phyloP scores from a whole-genome alignment of 2,113 vertebrate species.

The Oreotrochilus melanogaster region DNA sequence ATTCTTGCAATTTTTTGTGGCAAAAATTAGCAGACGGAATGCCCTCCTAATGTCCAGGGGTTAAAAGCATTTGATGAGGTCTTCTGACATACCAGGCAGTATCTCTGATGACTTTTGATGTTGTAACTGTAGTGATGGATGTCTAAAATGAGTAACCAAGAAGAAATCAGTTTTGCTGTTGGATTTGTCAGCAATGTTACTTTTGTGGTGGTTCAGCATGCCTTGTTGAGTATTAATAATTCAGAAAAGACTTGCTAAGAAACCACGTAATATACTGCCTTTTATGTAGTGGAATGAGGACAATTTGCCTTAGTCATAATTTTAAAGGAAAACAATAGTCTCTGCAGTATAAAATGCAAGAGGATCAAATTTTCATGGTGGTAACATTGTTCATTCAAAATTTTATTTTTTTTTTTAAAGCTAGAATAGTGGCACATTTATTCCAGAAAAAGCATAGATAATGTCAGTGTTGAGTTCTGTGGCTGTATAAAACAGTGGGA shows the following conservation, averaged over 20 bases:
- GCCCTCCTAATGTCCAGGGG: not conserved
- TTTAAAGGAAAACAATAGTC: not conserved
- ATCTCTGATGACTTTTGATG: not conserved
- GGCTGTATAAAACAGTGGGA: slow-evolving; percentile 30
- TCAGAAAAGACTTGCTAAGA: not conserved
- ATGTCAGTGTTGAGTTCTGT: not conserved
- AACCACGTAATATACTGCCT: not conserved
- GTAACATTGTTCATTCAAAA: not conserved
- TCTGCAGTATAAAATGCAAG: not conserved
- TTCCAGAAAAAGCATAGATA: slow-evolving; percentile 22
- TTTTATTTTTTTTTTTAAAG: not conserved
- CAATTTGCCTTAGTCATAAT: not conserved
- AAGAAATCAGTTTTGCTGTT: not conserved
- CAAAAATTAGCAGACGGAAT: not conserved
- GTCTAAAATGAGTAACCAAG: not conserved
- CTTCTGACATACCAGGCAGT: not conserved
- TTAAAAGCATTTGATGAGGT: not conserved
- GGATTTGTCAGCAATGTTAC: not conserved
- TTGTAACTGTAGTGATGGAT: not conserved
- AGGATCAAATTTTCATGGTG: not conserved
- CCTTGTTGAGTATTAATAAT: not conserved
- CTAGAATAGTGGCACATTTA: not conserved
- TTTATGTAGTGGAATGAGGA: slow-evolving; percentile 32
- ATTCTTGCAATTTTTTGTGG: not conserved
- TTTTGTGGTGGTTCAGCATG: not conserved